phyloP scores from a whole-genome alignment of 2,888 invertebrate species.

The Drosophila anomelani region DNA sequence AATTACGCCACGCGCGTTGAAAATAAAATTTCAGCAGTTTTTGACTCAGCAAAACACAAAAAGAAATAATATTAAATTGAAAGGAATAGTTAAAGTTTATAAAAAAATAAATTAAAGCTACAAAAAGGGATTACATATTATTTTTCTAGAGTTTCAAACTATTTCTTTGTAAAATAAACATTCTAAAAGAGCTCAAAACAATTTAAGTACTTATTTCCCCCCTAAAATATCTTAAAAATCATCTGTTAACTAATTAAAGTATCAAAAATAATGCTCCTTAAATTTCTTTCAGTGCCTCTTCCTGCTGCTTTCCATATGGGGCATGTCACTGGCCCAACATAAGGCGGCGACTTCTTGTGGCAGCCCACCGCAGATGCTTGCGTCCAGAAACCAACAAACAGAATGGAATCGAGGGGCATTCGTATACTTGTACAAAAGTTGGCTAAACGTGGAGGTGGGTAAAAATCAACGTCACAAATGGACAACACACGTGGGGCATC shows the following conservation, averaged over 20 bases:
- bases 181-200: too few species aligned
- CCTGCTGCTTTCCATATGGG: constrained; percentile 64
- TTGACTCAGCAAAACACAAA: constrained; percentile 6
- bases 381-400: constrained; percentile 11
- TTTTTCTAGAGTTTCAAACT: background rate
- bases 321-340: constrained; percentile 60
- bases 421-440: background rate
- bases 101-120: background rate
- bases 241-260: background rate
- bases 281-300: constrained; percentile 1
- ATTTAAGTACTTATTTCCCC: background rate
- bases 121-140: background rate
- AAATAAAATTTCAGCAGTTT: constrained; percentile 76
- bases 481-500: constrained; percentile 75
- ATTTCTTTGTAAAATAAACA: background rate
- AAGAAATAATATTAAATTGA: background rate
- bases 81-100: too few species aligned
- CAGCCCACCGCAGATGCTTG: constrained; percentile 70
- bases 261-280: background rate
- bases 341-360: constrained; percentile 21
- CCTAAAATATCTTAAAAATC: background rate
- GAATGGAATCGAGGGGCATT: background rate
- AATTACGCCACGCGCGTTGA: constrained; percentile 78
- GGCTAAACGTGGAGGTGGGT: constrained; percentile 2
- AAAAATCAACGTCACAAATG: constrained; percentile 72